These are phyloP conservation scores for Oscarella lobularis DNA, from an alignment of 37 sponge, comb jelly and placozoan genomes.

Conservation along the genomic window DNA sequence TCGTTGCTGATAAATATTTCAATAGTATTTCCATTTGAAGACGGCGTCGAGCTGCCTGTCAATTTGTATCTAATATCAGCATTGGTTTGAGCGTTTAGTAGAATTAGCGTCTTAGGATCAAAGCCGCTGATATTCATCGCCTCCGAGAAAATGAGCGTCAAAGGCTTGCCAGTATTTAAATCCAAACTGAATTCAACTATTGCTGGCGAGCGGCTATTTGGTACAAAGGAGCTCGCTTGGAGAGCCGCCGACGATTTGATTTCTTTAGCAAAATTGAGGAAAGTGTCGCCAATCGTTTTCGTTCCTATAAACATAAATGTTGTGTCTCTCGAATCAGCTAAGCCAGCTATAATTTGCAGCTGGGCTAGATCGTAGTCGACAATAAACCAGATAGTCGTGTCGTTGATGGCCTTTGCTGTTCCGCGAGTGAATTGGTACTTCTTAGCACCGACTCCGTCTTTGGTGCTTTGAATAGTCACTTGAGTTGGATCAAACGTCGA, in stretches of 20 bases:
- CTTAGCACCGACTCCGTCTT: not conserved
- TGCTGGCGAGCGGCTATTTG: not conserved
- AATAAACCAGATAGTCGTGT: not conserved
- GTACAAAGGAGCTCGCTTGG: not conserved
- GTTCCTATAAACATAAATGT: not conserved
- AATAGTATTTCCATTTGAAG: conserved; percentile 1
- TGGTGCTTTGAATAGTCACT: conserved; percentile 37
- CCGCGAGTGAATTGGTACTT: conserved; percentile 5
- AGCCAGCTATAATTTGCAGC: not conserved
- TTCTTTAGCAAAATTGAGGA: not conserved
- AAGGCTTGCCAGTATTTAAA: conserved; percentile 20
- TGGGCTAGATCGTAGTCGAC: not conserved
- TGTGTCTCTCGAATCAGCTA: not conserved
- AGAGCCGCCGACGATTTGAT: not conserved
- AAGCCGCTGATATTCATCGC: conserved; percentile 29
- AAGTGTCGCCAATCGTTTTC: not conserved
- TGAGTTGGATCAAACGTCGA: conserved; percentile 30
- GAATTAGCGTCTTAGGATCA: conserved; percentile 28
- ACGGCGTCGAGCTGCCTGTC: not conserved
- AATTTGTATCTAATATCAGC: conserved; percentile 12
- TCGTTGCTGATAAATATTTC: conserved; percentile 15
- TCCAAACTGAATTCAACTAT: conserved; percentile 35
- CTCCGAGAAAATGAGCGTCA: conserved; percentile 58
- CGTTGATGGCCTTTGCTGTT: not conserved
- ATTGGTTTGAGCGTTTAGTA: conserved; percentile 24